Conservation (phyloP, 2,113 vertebrate genomes). For the Cygnus buccinator region DNA sequence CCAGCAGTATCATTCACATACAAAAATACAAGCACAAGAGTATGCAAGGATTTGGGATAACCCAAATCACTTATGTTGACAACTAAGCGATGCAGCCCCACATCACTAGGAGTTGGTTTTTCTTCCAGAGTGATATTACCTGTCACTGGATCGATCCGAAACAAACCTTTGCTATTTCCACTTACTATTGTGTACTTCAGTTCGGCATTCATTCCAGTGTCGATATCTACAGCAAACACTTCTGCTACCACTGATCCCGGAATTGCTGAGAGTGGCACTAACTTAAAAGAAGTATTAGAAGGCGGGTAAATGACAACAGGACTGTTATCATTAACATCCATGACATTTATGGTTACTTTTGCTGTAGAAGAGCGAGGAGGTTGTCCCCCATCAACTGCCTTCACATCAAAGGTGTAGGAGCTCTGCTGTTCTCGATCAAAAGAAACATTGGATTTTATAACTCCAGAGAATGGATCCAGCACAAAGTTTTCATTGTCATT, state of each 20-base stretch:
- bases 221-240: slow-evolving; percentile 96
- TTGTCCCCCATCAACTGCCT: slow-evolving; percentile 92
- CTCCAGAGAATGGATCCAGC: slow-evolving; percentile 93
- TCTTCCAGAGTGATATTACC: slow-evolving; percentile 98
- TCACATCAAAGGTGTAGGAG: slow-evolving; percentile 97
- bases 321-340: slow-evolving; percentile 97
- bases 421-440: slow-evolving; percentile 98
- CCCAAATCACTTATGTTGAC: slow-evolving; percentile 98
- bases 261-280: slow-evolving; percentile 96
- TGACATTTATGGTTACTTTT: slow-evolving; percentile 98
- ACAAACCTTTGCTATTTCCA: slow-evolving; percentile 94
- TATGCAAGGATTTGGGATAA: slow-evolving; percentile 96
- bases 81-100: slow-evolving; percentile 94
- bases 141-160: slow-evolving; percentile 96
- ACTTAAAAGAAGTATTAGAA: slow-evolving; percentile 96
- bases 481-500: slow-evolving; percentile 98
- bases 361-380: slow-evolving; percentile 94
- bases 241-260: slow-evolving; percentile 96
- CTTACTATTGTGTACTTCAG: slow-evolving; percentile 97
- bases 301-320: slow-evolving; percentile 95
- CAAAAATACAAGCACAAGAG: slow-evolving; percentile 94
- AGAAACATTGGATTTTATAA: slow-evolving; percentile 98
- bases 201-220: slow-evolving; percentile 97
- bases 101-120: slow-evolving; percentile 87
- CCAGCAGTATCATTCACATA: slow-evolving; percentile 97